These are phyloP conservation scores for Umimayanthus chanpuru DNA, from an alignment of 92 coral and sea anemone species.

Conservation along the genomic window DNA sequence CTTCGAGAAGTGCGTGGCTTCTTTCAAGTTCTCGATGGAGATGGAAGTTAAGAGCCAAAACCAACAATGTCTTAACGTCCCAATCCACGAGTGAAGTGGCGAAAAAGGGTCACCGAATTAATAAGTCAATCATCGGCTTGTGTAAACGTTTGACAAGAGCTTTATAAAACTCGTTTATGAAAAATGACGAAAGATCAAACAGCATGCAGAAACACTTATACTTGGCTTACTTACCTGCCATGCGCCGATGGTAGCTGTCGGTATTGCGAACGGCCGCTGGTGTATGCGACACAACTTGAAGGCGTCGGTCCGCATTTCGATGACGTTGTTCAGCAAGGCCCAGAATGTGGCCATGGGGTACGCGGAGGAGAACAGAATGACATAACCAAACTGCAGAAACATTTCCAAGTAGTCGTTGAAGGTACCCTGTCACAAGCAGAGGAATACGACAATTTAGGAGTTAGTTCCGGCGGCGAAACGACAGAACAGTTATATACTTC, in stretches of 20 bases:
- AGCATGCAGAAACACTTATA: too few relatives aligned
- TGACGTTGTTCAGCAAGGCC: constrained; percentile 93
- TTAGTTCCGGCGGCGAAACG: background rate
- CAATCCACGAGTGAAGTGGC: too few relatives aligned
- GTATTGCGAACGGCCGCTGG: constrained; percentile 88
- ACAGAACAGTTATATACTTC: background rate
- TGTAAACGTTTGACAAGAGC: too few relatives aligned
- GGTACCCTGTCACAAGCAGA: constrained; percentile 71
- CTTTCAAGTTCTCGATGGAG: too few relatives aligned
- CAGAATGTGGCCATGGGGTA: constrained; percentile 99
- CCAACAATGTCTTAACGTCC: too few relatives aligned
- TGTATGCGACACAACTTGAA: constrained; percentile 91
- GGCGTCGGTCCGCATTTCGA: constrained; percentile 96
- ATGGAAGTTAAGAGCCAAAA: too few relatives aligned
- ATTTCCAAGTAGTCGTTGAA: constrained; percentile 95
- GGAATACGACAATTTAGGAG: background rate
- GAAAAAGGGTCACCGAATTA: too few relatives aligned
- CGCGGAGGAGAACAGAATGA: constrained; percentile 94
- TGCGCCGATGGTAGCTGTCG: constrained; percentile 93
- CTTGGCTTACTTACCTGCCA: constrained; percentile 82
- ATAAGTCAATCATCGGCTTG: too few relatives aligned
- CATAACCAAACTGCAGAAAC: constrained; percentile 99
- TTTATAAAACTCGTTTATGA: too few relatives aligned
- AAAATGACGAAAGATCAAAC: too few relatives aligned
- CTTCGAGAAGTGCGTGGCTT: too few relatives aligned